Evolutionary conservation across 1,140 invertebrate genomes (phyloP).

Genomic region (Drosophila sp.): DNA sequence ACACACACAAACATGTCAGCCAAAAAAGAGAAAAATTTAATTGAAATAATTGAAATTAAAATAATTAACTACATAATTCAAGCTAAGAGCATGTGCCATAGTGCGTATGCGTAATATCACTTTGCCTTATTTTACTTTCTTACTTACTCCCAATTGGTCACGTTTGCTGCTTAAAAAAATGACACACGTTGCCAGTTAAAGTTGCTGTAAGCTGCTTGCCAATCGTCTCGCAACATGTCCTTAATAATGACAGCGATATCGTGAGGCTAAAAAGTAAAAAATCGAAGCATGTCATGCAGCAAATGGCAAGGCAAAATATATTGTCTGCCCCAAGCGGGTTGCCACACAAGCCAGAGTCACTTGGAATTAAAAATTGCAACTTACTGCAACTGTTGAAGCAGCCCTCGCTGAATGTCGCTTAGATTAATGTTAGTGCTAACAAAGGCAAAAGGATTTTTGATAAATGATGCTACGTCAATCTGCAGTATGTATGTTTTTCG

Average conservation of each 20-base stretch:
- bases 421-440: constrained; percentile 72
- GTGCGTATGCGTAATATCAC: constrained; percentile 36
- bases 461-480: constrained; percentile 64
- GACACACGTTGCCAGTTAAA: constrained; percentile 51
- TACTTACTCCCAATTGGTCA: no score
- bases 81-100: background rate
- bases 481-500: constrained; percentile 53
- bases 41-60: background rate
- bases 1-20: background rate
- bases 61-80: constrained; percentile 27
- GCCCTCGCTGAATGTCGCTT: constrained; percentile 34
- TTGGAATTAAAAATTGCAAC: background rate
- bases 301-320: constrained; percentile 45
- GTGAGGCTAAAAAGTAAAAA: constrained; percentile 9
- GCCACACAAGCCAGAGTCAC: background rate
- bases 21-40: background rate
- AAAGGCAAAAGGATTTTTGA: constrained; percentile 78
- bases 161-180: constrained; percentile 69
- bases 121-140: no score
- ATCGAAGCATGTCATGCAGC: constrained; percentile 4
- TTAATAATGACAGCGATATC: constrained; percentile 29
- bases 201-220: constrained; percentile 60
- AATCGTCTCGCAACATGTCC: constrained; percentile 50
- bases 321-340: constrained; percentile 29
- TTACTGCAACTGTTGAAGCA: background rate